These are phyloP conservation scores for Odocoileus virginianus DNA, from an alignment of 2,113 vertebrate species.

Conservation along the genomic window DNA sequence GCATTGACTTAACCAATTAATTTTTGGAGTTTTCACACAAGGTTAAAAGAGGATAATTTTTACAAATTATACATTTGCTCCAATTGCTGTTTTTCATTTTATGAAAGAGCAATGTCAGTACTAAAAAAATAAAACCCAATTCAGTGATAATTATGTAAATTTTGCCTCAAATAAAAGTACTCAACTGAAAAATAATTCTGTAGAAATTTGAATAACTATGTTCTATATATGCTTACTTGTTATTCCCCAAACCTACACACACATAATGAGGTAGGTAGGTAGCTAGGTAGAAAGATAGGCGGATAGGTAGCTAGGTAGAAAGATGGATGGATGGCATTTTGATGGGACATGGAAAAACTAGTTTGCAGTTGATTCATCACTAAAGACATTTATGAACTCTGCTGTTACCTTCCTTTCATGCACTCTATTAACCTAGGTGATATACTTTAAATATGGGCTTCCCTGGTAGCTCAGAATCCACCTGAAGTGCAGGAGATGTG, in stretches of 20 bases:
- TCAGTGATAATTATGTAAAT: neutral
- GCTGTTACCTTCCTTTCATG: neutral
- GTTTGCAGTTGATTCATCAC: neutral
- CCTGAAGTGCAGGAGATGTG: neutral
- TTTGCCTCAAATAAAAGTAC: neutral
- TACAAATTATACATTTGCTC: neutral
- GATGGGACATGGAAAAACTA: neutral
- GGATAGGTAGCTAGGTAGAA: neutral
- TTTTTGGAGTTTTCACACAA: slow-evolving; percentile 33
- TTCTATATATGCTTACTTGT: neutral
- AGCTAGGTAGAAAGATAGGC: neutral
- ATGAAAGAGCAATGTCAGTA: neutral
- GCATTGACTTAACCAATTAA: slow-evolving; percentile 36
- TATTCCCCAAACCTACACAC: neutral
- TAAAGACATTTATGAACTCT: neutral
- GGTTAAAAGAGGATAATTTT: neutral
- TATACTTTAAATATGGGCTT: neutral
- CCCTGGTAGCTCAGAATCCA: neutral
- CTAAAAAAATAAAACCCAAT: neutral
- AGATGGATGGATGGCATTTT: neutral
- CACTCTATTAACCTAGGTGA: neutral
- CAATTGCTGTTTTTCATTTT: neutral
- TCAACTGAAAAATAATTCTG: neutral
- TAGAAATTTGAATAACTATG: neutral
- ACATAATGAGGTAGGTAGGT: neutral